phyloP scores from a whole-genome alignment of 2,888 invertebrate genomes.

The Apotomis betuletana region DNA sequence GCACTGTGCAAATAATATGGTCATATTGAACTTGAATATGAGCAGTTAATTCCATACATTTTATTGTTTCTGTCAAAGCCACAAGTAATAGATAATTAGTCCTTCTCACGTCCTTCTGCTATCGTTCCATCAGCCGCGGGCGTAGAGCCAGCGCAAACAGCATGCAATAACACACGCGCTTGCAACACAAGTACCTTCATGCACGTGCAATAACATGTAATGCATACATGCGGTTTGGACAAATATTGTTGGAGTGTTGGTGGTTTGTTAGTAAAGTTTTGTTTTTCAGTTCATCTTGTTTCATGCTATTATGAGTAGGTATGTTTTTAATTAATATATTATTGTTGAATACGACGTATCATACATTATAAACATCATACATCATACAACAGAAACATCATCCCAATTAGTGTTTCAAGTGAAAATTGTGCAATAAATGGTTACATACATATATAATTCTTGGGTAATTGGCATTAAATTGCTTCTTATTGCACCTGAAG shows the following conservation, averaged over 20 bases:
- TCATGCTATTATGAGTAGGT: background rate
- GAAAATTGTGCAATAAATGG: too few species aligned
- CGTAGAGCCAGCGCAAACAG: constrained; percentile 23
- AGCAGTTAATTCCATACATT: background rate
- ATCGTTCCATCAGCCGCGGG: constrained; percentile 36
- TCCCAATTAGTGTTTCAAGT: too few species aligned
- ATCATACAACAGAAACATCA: too few species aligned
- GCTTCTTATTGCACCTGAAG: too few species aligned
- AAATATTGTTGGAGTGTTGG: constrained; percentile 5
- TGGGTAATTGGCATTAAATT: too few species aligned
- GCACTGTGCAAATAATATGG: too few species aligned
- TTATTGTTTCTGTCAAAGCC: background rate
- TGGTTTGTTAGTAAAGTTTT: background rate
- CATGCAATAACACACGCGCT: constrained; percentile 17
- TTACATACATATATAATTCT: too few species aligned
- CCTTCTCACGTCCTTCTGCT: too few species aligned
- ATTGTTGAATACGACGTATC: background rate
- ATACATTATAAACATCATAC: too few species aligned
- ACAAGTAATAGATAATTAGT: constrained; percentile 21
- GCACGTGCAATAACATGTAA: constrained; percentile 19
- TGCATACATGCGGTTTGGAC: constrained; percentile 7
- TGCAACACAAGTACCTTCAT: background rate
- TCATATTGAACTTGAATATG: too few species aligned
- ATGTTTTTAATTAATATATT: too few species aligned
- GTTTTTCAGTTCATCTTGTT: background rate